Evolutionary conservation across 2,113 vertebrate genomes (phyloP), one percentile per base, ranked within the genome.

Genomic region (Psephotus haematonotus): DNA sequence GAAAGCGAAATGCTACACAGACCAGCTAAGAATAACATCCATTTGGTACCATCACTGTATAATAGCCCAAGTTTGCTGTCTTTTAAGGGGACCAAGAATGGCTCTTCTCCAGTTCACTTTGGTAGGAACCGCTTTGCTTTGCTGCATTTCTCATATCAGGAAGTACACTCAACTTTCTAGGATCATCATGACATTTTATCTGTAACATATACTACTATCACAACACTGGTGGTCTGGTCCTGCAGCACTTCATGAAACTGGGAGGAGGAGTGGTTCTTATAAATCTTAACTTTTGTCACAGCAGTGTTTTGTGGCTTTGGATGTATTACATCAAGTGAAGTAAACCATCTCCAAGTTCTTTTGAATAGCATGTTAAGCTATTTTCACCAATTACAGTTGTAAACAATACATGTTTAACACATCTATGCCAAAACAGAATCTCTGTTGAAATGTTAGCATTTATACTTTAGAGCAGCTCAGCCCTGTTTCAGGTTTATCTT

Each of bases 211-310:
- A 44, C 53, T 52, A 20, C 63, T 83, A 10, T 24, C 31, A 63
- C 24, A 62, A 39, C 64, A 49, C 11, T 24, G 46, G 20, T 27
- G 41, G 20, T 64, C 64, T 55, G 25, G 23, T 46, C 67, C 41
- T 65, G 39, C 44, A 69, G 15, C 39, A 33, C 29, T 64, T 59
- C 57, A 43, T 35, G 20, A 43, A 83, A 43, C 15, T 52, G 24
- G 23, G 13, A 3, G 3, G 2, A 3, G 5, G 0, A 1, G 4
- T 6, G 16, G n/a, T 46, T 83, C 15, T 64, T 47, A 17, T 1
- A 82, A 74, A 44, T 43, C 33, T 47, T 14, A 23, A 5, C 72
- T 83, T 83, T 69, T 69, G 39, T 43, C 53, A 60, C 33, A 50
- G 68, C 17, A 77, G 41, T 6, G 5, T 72, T 88, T 76, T 83